Conservation (phyloP, 2,113 vertebrate species). For the Gnathonemus echidnorhynchus region DNA sequence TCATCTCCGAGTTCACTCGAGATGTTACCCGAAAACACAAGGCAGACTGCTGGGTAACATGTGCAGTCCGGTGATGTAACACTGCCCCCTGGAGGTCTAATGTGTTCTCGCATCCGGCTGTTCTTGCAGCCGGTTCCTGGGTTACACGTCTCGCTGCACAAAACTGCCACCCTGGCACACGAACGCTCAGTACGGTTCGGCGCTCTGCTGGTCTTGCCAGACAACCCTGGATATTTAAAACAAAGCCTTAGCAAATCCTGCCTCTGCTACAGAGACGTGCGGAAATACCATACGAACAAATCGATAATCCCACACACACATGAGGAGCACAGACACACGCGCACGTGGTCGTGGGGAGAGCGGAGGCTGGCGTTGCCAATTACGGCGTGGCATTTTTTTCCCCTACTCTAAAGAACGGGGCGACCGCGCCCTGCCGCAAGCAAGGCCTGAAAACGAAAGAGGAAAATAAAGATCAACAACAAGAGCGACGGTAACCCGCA, state of each 20-base stretch:
- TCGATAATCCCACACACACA: neutral
- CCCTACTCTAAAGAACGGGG: neutral
- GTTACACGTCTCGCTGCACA: neutral
- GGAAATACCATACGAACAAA: neutral
- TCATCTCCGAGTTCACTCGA: neutral
- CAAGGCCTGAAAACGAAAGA: neutral
- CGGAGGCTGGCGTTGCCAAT: neutral
- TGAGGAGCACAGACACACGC: neutral
- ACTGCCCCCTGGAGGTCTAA: constrained; percentile 21
- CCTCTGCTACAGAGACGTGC: neutral
- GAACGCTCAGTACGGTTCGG: neutral
- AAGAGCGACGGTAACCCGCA: neutral
- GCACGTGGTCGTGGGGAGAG: neutral
- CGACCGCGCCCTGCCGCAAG: neutral
- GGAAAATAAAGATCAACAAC: neutral
- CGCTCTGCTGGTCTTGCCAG: neutral
- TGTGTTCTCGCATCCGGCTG: neutral
- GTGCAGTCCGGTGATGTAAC: neutral
- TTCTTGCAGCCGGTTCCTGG: neutral
- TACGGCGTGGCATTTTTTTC: neutral
- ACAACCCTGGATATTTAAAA: neutral
- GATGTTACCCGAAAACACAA: neutral
- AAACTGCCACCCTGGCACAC: neutral
- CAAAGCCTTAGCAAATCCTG: neutral
- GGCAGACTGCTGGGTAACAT: neutral